Evolutionary conservation across 2,113 vertebrate genomes (phyloP), one percentile per base, ranked within the genome.

Genomic region (Phocoena phocoena): DNA sequence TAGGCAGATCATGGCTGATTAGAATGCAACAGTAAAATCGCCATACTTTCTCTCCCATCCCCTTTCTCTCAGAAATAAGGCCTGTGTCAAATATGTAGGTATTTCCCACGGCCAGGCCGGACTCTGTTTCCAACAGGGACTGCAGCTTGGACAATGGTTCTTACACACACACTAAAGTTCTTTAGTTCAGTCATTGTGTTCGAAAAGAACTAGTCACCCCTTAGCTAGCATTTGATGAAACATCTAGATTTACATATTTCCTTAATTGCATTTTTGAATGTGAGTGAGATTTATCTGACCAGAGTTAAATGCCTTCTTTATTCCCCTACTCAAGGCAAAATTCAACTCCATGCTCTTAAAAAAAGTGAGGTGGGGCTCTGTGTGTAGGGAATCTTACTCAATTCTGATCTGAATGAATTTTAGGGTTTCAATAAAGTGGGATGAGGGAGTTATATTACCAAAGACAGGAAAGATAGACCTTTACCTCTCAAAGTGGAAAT

Each of bases 211-310:
- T 97, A 98, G 98, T 98, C 99, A 99, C 98, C 98, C 98, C 94
- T 99, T 98, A 98, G 98, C 98, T 98, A 99, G 98, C 98, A 98
- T 99, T 99, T 98, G 98, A 99, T 99, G 98, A 98, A 98, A 99
- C 98, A 99, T 99, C 98, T 99, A 99, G 98, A 99, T 99, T 99
- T 99, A 99, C 98, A 99, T 99, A 98, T 99, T 99, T 99, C 98
- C 98, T 98, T 99, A 99, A 99, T 98, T 99, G 98, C 98, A 97
- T 98, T 99, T 99, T 98, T 98, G 98, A 98, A 99, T 93, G 98
- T 95, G 98, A 98, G 98, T 94, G 98, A 98, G 98, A 98, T 98
- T 98, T 98, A 99, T 98, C 99, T 98, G 98, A 98, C 96, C 58
- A 97, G 96, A 98, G 98, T 98, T 99, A 99, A 99, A 99, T 98